phyloP scores from a whole-genome alignment of 35 echinoderm and acorn worm genomes.

The Apostichopus parvimensis region DNA sequence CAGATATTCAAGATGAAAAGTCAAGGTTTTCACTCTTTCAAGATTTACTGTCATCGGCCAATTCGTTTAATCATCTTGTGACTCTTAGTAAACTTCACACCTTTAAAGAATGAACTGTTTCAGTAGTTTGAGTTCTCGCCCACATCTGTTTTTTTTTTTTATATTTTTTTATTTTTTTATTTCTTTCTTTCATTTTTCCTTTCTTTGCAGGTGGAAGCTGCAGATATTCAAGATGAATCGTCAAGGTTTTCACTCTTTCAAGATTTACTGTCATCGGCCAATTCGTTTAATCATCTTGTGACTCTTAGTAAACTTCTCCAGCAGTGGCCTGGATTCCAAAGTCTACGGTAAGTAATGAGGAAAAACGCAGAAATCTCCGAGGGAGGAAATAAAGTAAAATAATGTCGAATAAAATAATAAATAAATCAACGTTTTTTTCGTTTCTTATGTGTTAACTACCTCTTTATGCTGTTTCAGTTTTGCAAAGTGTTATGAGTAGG shows the following conservation, averaged over 20 bases:
- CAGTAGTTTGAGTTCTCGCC: no score
- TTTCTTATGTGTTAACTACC: no score
- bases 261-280: slow-evolving; percentile 38
- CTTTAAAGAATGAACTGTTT: no score
- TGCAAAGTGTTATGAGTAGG: no score
- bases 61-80: slow-evolving; percentile 56
- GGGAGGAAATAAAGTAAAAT: no score
- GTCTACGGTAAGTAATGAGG: slow-evolving; percentile 28
- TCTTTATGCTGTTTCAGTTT: no score
- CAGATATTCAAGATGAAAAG: slow-evolving; percentile 25
- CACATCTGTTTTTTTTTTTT: no score
- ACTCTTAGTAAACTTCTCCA: slow-evolving; percentile 58
- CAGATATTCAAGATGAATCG: slow-evolving; percentile 51
- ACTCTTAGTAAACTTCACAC: slow-evolving; percentile 32
- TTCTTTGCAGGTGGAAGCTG: background rate
- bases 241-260: slow-evolving; percentile 55
- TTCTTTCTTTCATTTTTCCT: no score
- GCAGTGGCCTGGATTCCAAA: slow-evolving; percentile 75
- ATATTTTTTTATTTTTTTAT: no score
- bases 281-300: slow-evolving; percentile 59
- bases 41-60: slow-evolving; percentile 37
- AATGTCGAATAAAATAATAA: no score
- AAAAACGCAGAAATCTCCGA: no score
- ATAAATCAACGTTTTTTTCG: no score
- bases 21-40: slow-evolving; percentile 52